phyloP scores from a whole-genome alignment of 2,888 invertebrate genomes.

The Loripinus fragilis region DNA sequence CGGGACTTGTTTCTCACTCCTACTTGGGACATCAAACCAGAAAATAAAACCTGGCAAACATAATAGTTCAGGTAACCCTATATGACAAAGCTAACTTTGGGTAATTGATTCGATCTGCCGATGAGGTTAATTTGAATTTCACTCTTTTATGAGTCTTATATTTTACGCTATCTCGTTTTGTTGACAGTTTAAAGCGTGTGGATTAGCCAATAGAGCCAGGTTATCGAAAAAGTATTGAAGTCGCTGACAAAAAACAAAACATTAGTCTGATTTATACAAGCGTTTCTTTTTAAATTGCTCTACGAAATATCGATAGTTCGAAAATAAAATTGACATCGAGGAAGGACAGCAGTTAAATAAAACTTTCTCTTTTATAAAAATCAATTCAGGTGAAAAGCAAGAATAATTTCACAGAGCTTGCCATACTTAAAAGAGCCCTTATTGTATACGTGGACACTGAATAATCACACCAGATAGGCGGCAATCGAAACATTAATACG shows the following conservation, averaged over 20 bases:
- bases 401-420: background rate
- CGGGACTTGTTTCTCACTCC: background rate
- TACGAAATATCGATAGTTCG: background rate
- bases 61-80: conserved; percentile 3
- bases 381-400: background rate
- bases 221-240: background rate
- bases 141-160: conserved; percentile 23
- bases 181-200: conserved; percentile 17
- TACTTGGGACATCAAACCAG: conserved; percentile 16
- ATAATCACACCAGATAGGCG: too few species aligned
- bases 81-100: conserved; percentile 23
- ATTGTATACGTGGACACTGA: too few species aligned
- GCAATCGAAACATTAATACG: too few species aligned
- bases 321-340: background rate
- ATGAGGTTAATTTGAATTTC: conserved; percentile 28
- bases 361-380: background rate
- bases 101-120: conserved; percentile 24
- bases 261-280: conserved; percentile 3
- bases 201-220: conserved; percentile 3
- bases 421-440: too few species aligned
- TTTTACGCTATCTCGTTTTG: conserved; percentile 26
- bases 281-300: background rate
- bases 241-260: conserved; percentile 16
- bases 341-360: background rate
- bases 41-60: background rate